Evolutionary conservation across 1,140 invertebrate species (phyloP), one percentile per base, ranked within the genome.

Genomic region (Lamellibrachia luymesi): DNA sequence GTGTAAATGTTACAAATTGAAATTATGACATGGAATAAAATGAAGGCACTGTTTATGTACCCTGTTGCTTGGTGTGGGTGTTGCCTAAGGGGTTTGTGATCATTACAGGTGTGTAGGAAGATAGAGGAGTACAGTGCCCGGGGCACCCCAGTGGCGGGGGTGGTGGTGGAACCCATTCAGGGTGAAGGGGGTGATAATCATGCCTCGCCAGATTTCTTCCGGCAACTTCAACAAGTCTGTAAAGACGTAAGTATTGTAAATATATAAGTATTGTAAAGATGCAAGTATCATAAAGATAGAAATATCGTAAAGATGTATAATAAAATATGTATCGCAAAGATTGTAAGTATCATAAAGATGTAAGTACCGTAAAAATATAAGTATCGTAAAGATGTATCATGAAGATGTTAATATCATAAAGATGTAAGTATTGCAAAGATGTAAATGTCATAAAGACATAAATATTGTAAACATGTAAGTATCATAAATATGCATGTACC

Each of bases 111-210:
- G n/a, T 91, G 94, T 52, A 94, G 95, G 8, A 92, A 94, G 22
- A 98, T 99, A 94, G 97, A 97, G 50, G 96, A 97, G 93, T 98
- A 97, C 94, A 97, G 97, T 2, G 95, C 95, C 89, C 98, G 97
- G 94, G 97, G 97, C 49, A 97, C 96, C 52, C 98, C 98, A 0
- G 98, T 99, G 0, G 99, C 98, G 13, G 99, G 98, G 27, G 97
- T 99, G 25, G 97, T 99, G 50, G 97, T 99, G 7, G 99, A 99
- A 96, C 99, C 99, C 0, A 99, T 99, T 95, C 99, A 99, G 96
- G 97, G 98, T 0, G 99, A 99, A 97, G 99, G 99, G 4, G 99
- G 99, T 8, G 99, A 99, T 95, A 98, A 99, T 95, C 98, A 99
- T 95, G 99, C 97, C 1, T 99, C 98, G 0, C 97, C 98, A 0